Base-by-base conservation (phyloP, 1,140 invertebrate species). In the Drosophila simulans region DNA sequence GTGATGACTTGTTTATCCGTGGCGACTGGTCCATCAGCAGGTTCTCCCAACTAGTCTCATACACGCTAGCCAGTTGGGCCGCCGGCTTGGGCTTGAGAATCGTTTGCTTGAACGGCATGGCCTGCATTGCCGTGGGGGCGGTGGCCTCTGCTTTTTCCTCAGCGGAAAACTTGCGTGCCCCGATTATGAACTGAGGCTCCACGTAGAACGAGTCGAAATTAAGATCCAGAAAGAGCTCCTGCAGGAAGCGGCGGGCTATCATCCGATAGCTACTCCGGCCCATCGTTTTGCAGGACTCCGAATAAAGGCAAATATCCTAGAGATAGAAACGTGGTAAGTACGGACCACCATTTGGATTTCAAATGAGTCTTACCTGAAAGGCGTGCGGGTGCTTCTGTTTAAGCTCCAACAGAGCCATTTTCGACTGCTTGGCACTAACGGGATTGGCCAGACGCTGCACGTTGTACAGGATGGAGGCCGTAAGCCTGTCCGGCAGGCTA, bases 141-240 rank as follows among this genome's bases (percentile, higher is more conserved):
- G 42, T 37, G 4, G 46, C 37, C 7, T 45, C 58, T 0, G 42
- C 17, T 8, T 55, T 64, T 42, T 79, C 84, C 65, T 78, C 78
- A 39, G 52, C 53, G 5, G 69, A 60, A 48, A 78, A 52, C 57
- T 75, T 88, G 2, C 79, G 69, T 0, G 74, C 52, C 2, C 66
- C 49, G 8, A 92, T 69, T n/a, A 93, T 93, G 2, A 92, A 78
- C 58, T 90, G 82, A 10, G 94, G 93, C 40, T 94, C 93, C 11
- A 64, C 65, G 37, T 92, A 91, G 64, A 95, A 94, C 7, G 77
- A 92, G 17, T 96, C 95, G 85, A 97, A 98, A 80, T 94, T 94
- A 20, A 97, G 93, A 91, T 99, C 98, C 35, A 98, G 94, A 93
- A 99, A 99, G 5, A 99, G 93, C 93, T 99, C 98, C 92, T 99